Evolutionary conservation across 2,888 invertebrate genomes (phyloP), one percentile per base, ranked within the genome.

Genomic region (Sarcophaga subvicina): DNA sequence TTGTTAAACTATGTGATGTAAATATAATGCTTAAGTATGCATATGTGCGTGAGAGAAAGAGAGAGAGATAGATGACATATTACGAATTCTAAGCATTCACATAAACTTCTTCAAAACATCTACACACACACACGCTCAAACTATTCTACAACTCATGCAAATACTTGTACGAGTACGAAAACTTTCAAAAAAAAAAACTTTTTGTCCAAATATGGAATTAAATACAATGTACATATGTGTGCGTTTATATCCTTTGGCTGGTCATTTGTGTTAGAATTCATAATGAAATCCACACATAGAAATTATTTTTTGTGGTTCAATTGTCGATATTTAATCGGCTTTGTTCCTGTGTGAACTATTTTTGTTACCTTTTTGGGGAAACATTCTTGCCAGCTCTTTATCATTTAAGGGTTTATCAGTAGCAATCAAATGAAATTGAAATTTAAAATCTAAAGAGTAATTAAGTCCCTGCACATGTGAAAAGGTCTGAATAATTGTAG

Each of bases 301-400:
- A 54, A 54, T 14, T 54, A 17, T 3, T 91, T 91, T 91, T 66
- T 90, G 91, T 92, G 92, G 92, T 91, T 91, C 91, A 80, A 89
- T 85, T 84, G 78, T 87, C 81, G 80, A 85, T 86, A 84, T 88
- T 17, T 54, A 54, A 14, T 54, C 17, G 17, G 54, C 4, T 14
- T 14, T 37, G 2, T 10, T 37, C 0, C 10, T 37, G 8, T 37
- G 8, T 37, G 37, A 8, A 37, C 8, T 2, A 10, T 37, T 10
- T 37, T 37, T 37, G 37, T 37, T 37, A 37, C 37, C 5, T 37
- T 6, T 37, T 37, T 37, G 6, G 37, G 37, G 37, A 37, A 37
- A 6, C 37, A 37, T 37, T 37, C 37, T 37, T 37, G 37, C 37
- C 37, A 1, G 37, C 37, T 37, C 0, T 37, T 37, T 37, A 37